Conservation (phyloP, 2,797 vertebrate species). For the Spheniscus humboldti region DNA sequence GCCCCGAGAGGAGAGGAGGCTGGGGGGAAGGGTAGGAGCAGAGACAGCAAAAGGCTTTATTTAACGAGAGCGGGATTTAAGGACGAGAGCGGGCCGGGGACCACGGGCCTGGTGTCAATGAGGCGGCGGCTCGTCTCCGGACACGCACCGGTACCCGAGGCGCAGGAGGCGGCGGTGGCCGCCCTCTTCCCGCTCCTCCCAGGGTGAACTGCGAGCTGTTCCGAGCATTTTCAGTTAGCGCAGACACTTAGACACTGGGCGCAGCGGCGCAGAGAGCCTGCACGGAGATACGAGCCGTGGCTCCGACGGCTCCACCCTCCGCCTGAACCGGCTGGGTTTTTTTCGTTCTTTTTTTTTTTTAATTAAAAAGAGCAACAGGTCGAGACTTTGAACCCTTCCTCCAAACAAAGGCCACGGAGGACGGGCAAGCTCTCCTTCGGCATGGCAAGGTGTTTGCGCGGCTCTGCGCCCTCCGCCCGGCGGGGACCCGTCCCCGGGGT, state of each 20-base stretch:
- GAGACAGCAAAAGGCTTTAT: neutral
- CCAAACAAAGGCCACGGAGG: neutral
- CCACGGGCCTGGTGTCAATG: neutral
- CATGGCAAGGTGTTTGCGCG: fast-evolving
- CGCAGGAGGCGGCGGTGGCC: neutral
- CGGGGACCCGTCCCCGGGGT: no score
- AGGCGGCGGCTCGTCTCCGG: neutral
- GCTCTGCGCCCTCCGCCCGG: no score
- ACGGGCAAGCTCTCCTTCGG: fast-evolving
- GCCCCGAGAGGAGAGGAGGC: no score
- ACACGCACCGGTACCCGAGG: no score
- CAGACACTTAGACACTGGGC: no score
- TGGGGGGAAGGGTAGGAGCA: no score
- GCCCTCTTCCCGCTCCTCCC: no score
- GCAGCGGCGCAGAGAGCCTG: neutral
- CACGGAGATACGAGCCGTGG: neutral
- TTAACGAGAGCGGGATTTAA: neutral
- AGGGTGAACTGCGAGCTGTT: no score
- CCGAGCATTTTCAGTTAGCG: neutral
- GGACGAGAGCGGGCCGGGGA: neutral
- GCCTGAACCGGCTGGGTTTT: neutral
- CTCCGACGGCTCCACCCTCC: no score
- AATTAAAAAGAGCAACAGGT: no score
- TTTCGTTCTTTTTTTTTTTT: fast-evolving
- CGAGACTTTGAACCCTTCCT: neutral